Evolutionary conservation across 2,797 vertebrate species (phyloP), one percentile per base, ranked within the genome.

Genomic region (Melanotaenia boesemani): DNA sequence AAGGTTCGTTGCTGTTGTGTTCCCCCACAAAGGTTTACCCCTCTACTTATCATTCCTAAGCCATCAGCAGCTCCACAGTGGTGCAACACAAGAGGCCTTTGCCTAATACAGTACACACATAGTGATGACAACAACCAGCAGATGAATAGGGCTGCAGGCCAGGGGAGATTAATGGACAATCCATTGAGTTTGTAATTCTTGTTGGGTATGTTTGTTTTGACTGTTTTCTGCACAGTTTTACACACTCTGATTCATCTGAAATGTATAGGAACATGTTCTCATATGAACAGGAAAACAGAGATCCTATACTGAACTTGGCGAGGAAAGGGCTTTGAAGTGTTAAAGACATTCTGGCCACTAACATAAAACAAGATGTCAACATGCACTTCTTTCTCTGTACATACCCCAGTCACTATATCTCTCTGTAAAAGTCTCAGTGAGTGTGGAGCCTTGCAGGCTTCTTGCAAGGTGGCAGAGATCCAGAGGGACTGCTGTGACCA

Each of bases 41-140:
- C 63, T 63, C 86, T 85, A 90, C 88, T 90, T 89, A 92, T 90
- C 92, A 90, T 90, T 90, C 89, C 86, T 77, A 9, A 78, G 83
- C 88, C 88, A 82, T 89, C 86, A 89, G 86, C 82, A 76, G 80
- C 80, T 81, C 82, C 84, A 72, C 81, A 63, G 82, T 44, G 82
- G 48, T 63, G 74, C 52, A 83, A 88, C 83, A 91, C 83, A 55
- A 81, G 86, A 90, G 70, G 83, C 79, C 67, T 59, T 44, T 6
- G 39, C 70, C 76, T 72, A 77, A 86, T 84, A 87, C 85, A 77
- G 82, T 56, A 69, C 82, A 81, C 83, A 77, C 86, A 85, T 12
- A 60, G 85, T 75, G 84, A 91, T 88, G 90, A 91, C 88, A 89
- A 84, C 78, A 62, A 73, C 16, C 34, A 30, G 16, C 28, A 72